Evolutionary conservation across 1,140 invertebrate genomes (phyloP), one percentile per base, ranked within the genome.

Genomic region (Pseudomyrmex cubaensis): DNA sequence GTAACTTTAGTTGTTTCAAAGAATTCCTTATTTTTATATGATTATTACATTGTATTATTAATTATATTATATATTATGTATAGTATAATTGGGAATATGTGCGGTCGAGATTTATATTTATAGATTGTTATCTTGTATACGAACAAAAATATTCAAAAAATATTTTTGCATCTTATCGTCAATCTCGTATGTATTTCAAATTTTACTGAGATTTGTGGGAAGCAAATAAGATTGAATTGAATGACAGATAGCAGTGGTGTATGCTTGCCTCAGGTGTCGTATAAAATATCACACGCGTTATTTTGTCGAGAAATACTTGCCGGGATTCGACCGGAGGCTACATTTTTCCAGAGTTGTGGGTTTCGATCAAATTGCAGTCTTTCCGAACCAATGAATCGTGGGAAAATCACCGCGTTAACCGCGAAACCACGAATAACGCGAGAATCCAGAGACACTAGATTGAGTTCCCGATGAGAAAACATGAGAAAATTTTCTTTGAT

Each of bases 331-430:
- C 69, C 50, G 57, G 44, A 62, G 12, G 67, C 62, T 67, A 64
- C 2, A 61, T 75, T 61, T 52, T 63, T 77, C 44, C 57, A 15
- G 15, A n/a, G 2, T 48, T 25, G 15, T 12, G 64, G 13, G 10
- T 50, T 22, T 46, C 56, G 64, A 59, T 25, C 50, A 76, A 77
- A 70, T 82, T 46, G 74, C 74, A 70, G 15, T 46, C 22, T 25
- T 80, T 63, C 61, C 66, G 44, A 62, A 8, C 50, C 66, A 35
- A 56, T 80, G 50, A 50, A 17, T 50, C 66, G 50, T 80, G 48
- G 12, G 57, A 50, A 80, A 77, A 67, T 17, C 15, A 17, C 13
- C 9, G 35, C 61, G 46, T 67, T 67, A 17, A 1, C 17, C n/a
- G 17, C 48, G 17, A 52, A 52, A 52, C 4, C 17, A 67, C 17